A percentile compares a stretch with the other conserved stretches of the same genome.
Conservation (phyloP, 2,113 vertebrate species). For the Oncorhynchus mykiss region DNA sequence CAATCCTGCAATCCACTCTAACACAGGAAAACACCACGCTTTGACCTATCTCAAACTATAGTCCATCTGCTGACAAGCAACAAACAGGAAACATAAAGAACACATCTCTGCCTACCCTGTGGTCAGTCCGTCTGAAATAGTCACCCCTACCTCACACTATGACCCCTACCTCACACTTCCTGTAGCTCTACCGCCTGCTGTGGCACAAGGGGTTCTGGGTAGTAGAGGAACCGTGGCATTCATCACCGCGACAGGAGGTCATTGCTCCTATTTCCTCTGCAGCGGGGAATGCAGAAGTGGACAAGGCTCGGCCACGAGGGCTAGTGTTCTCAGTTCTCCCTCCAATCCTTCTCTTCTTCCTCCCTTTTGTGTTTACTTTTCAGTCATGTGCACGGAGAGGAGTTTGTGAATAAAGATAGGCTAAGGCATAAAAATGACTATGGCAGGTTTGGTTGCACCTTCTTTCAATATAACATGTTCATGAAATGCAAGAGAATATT, state of each 20-base stretch:
- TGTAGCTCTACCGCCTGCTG: constrained; percentile 50
- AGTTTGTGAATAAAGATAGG: too few species aligned
- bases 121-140: constrained; percentile 46
- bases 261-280: constrained; percentile 59
- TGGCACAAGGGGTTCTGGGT: constrained; percentile 42
- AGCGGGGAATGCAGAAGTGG: constrained; percentile 61
- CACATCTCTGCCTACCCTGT: constrained; percentile 52
- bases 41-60: constrained; percentile 50
- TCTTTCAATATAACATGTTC: neutral
- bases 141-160: constrained; percentile 45
- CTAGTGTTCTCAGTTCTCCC: constrained; percentile 54
- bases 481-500: neutral
- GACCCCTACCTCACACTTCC: constrained; percentile 61
- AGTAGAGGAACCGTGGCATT: neutral
- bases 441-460: neutral
- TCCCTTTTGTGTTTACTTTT: neutral
- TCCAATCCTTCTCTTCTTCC: constrained; percentile 24
- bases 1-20: constrained; percentile 34
- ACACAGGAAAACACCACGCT: constrained; percentile 18
- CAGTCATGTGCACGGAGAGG: too few species aligned
- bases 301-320: constrained; percentile 5
- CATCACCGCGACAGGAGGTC: constrained; percentile 54
- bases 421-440: neutral
- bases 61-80: constrained; percentile 54
- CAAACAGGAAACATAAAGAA: constrained; percentile 63